Percentiles rank a stretch among this genome's conserved stretches.
Conservation (phyloP, 2,113 vertebrate species). For the Cariama cristata region DNA sequence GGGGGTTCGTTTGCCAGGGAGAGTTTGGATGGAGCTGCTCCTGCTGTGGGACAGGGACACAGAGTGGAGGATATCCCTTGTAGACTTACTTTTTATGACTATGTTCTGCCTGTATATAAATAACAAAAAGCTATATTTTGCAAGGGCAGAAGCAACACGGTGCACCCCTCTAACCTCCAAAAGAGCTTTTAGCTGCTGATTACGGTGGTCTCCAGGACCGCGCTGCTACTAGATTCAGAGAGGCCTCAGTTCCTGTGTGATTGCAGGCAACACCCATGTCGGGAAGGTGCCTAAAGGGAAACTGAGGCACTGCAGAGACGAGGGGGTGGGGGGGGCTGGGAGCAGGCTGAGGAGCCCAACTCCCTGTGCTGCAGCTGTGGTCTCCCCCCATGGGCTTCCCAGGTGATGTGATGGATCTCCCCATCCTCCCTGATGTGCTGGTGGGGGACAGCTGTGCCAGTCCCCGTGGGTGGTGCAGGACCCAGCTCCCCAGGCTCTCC, state of each 20-base stretch:
- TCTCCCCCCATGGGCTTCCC: not conserved
- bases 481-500: not conserved
- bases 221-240: not conserved
- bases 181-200: not conserved
- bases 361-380: not conserved
- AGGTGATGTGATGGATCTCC: not conserved
- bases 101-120: not conserved
- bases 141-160: not conserved
- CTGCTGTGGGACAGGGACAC: not conserved
- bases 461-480: accelerated
- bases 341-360: not conserved
- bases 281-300: not conserved
- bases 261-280: accelerated
- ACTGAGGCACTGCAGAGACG: not conserved
- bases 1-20: not conserved
- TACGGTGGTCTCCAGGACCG: not conserved
- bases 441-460: accelerated
- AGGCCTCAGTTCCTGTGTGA: not conserved
- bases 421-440: not conserved
- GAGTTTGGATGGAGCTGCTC: not conserved
- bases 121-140: not conserved
- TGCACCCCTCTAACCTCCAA: not conserved
- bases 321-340: no score
- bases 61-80: not conserved
- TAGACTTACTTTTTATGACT: not conserved